Base-by-base conservation (phyloP, 2,113 vertebrate species). In the Ammospiza caudacuta region DNA sequence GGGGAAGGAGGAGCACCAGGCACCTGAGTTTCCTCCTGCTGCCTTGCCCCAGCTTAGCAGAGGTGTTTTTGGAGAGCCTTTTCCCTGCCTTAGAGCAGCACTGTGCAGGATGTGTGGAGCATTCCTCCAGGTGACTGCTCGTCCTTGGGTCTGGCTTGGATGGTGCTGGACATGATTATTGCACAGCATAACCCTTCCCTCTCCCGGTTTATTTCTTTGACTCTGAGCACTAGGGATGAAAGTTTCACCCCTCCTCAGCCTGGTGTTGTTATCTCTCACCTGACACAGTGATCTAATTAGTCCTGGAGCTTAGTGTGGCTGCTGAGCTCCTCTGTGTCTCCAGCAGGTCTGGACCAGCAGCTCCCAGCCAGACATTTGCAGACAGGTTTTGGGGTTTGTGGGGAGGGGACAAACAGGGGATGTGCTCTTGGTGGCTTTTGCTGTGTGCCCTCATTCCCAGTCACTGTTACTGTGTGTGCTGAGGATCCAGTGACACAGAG, bases 381-480 rank as follows among this genome's bases (percentile, higher is more conserved):
- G 44, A 4, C n/a, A 19, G 51, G n/a, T 46, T 3, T 19, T 20
- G 78, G 70, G 29, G 47, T 27, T 22, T 37, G 57, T 76, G 55
- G 17, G 11, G 39, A 39, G 39, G 39, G 39, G 39, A 39, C 39
- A 12, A 12, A 39, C 39, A 39, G 39, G 39, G 11, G 35, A 25
- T 46, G 52, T n/a, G 5, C 33, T 51, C 25, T 55, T 5, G 0
- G 39, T 44, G 62, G 44, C 70, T 25, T 43, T 61, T 41, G 74
- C 17, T 35, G 10, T 0, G 0, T 62, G 49, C 39, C 57, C 62
- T 3, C 0, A 2, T 10, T 58, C 68, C 68, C 47, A 15, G 47
- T 63, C 49, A 3, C 55, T 46, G 39, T 54, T 28, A 9, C 5
- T 10, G 37, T 28, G 35, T 19, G 1, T 81, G 43, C 70, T 29